Percentiles rank a stretch among this genome's conserved stretches.
These are phyloP conservation scores for Nannospalax galili DNA, from an alignment of 2,113 vertebrate genomes.

Conservation along the genomic window DNA sequence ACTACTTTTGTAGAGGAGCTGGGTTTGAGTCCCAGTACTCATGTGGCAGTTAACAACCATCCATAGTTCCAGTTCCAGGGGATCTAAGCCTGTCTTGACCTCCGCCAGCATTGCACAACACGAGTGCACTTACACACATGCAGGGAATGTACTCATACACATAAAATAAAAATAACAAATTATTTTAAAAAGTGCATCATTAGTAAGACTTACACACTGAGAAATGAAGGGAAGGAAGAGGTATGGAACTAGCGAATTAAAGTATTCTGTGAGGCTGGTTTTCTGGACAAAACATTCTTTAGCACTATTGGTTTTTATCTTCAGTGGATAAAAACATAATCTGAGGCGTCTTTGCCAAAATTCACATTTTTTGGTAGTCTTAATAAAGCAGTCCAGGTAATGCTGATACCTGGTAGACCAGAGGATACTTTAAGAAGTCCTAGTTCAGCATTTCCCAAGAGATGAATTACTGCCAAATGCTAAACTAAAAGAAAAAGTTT, in stretches of 20 bases:
- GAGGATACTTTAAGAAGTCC: background rate
- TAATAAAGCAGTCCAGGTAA: background rate
- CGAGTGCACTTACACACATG: no score
- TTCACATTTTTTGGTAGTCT: background rate
- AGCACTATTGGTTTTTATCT: background rate
- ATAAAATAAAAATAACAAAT: background rate
- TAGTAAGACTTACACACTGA: slow-evolving; percentile 1
- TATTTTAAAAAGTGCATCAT: slow-evolving; percentile 22
- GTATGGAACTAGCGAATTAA: background rate
- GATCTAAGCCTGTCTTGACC: no score
- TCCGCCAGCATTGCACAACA: no score
- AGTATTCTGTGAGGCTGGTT: background rate
- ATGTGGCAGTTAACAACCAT: no score
- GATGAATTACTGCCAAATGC: background rate
- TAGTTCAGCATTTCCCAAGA: background rate
- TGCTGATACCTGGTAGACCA: background rate
- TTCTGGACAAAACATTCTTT: slow-evolving; percentile 16
- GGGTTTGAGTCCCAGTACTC: background rate
- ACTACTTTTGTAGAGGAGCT: background rate
- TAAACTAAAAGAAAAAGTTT: background rate
- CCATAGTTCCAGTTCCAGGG: no score
- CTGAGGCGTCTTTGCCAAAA: background rate
- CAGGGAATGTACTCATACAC: background rate
- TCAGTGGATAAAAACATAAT: background rate
- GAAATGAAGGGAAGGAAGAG: background rate